phyloP scores from a whole-genome alignment of 2,797 vertebrate species.

The Pachyuromys duprasi region DNA sequence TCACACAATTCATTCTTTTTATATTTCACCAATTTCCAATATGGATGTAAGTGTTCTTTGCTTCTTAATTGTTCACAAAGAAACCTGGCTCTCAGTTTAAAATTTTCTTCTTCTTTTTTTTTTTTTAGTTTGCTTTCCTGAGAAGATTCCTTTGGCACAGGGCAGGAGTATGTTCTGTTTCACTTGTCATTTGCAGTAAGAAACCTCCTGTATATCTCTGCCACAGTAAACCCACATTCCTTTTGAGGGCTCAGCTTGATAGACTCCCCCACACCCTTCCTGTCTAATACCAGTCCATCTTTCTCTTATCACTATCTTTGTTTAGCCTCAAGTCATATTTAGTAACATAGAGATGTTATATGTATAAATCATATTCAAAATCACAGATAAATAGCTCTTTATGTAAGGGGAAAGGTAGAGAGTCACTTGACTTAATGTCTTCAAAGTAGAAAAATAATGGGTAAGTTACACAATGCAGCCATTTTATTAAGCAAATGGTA shows the following conservation, averaged over 20 bases:
- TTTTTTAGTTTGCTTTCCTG: neutral
- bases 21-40: neutral
- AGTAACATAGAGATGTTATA: neutral
- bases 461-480: neutral
- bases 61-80: neutral
- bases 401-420: neutral
- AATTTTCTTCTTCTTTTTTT: neutral
- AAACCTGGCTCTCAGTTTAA: neutral
- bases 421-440: conserved; percentile 32
- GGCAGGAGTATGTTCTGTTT: conserved; percentile 8
- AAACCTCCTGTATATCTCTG: neutral
- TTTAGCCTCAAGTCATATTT: conserved; percentile 59
- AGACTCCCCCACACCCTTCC: neutral
- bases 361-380: neutral
- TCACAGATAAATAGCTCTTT: conserved; percentile 11
- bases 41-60: neutral
- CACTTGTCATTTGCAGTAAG: neutral
- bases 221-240: conserved; percentile 9
- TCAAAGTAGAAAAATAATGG: conserved; percentile 22
- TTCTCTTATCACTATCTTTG: conserved; percentile 36
- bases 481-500: conserved; percentile 37
- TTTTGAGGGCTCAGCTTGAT: conserved; percentile 36
- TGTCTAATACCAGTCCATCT: neutral
- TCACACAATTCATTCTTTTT: neutral
- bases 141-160: conserved; percentile 1